phyloP scores from a whole-genome alignment of 2,888 invertebrate genomes.

The Synanthedon myopaeformis region DNA sequence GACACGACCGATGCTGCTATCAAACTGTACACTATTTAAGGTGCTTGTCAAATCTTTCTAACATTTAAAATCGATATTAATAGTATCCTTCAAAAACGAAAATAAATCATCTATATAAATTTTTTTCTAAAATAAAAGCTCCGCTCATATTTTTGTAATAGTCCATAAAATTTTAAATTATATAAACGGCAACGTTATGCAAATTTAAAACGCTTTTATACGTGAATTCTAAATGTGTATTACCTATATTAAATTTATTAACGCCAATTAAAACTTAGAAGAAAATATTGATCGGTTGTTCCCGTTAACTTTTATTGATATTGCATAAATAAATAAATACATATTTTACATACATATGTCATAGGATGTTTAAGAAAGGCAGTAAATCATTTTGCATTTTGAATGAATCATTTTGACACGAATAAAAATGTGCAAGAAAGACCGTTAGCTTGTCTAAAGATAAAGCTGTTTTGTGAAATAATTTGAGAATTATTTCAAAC shows the following conservation, averaged over 20 bases:
- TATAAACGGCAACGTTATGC: conserved; percentile 41
- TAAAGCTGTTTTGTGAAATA: no score
- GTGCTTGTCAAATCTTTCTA: no score
- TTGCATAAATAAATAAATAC: no score
- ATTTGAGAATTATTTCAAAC: no score
- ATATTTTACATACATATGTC: no score
- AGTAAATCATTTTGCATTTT: no score
- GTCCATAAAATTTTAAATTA: conserved; percentile 47
- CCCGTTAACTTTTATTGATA: conserved; percentile 26
- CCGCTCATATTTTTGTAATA: conserved; percentile 26
- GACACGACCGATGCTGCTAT: not conserved
- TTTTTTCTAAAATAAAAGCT: conserved; percentile 1
- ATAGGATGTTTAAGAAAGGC: no score
- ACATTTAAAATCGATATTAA: no score
- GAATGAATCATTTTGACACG: no score
- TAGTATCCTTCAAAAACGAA: no score
- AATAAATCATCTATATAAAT: not conserved
- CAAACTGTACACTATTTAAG: not conserved
- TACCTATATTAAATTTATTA: conserved; percentile 9
- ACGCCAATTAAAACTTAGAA: conserved; percentile 16
- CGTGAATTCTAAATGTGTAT: conserved; percentile 17
- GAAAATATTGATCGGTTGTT: conserved; percentile 10
- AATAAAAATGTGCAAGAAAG: no score
- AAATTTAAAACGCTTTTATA: conserved; percentile 30
- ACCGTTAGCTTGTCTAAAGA: no score